Evolutionary conservation across 2,113 vertebrate genomes (phyloP).

Genomic region (Hoplias malabaricus): DNA sequence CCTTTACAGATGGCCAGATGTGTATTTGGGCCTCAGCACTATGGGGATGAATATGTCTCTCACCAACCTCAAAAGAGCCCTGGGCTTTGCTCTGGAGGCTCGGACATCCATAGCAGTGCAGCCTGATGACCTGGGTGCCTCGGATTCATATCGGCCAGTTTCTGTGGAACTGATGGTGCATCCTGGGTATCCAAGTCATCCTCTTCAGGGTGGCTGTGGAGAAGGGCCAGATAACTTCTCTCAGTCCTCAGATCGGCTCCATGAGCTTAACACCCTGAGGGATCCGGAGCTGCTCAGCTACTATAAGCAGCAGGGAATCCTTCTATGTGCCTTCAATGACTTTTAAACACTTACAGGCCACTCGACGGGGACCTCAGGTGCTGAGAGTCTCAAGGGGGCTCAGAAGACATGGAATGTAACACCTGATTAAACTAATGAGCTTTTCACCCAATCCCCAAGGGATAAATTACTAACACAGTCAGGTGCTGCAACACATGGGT

Average conservation of each 20-base stretch:
- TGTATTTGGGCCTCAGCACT: constrained; percentile 82
- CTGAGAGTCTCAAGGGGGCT: neutral
- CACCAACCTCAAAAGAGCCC: constrained; percentile 71
- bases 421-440: constrained; percentile 7
- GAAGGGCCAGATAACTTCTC: constrained; percentile 93
- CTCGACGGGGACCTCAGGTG: neutral
- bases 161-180: constrained; percentile 93
- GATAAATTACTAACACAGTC: neutral
- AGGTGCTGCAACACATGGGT: neutral
- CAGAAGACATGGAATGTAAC: neutral
- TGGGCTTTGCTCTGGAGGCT: constrained; percentile 67
- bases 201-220: constrained; percentile 84
- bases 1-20: constrained; percentile 78
- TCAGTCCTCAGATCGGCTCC: constrained; percentile 86
- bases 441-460: constrained; percentile 2
- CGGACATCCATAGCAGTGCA: constrained; percentile 2
- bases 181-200: constrained; percentile 87
- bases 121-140: neutral
- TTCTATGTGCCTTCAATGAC: constrained; percentile 86
- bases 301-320: constrained; percentile 77
- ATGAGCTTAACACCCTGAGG: constrained; percentile 82
- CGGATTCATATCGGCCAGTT: constrained; percentile 25
- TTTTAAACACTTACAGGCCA: constrained; percentile 57
- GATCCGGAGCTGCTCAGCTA: constrained; percentile 71
- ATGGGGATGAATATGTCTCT: constrained; percentile 90